Percentiles rank a stretch among this genome's conserved stretches.
These are phyloP conservation scores for Notoglanidium macrostoma DNA, from an alignment of 2,797 vertebrate species.

Conservation along the genomic window DNA sequence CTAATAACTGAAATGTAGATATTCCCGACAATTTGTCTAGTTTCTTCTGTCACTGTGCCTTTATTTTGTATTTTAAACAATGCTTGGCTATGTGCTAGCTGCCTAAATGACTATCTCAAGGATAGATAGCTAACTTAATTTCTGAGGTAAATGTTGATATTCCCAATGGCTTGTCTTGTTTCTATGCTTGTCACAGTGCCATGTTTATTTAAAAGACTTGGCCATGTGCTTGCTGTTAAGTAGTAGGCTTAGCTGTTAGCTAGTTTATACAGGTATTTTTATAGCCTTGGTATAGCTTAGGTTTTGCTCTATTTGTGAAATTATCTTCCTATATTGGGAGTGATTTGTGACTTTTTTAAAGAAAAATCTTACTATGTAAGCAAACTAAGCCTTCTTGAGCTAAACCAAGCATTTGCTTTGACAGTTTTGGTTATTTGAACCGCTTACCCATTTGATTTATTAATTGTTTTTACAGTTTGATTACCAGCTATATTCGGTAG, in stretches of 20 bases:
- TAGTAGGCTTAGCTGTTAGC: background rate
- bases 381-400: background rate
- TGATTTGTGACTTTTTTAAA: background rate
- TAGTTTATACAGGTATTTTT: background rate
- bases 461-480: background rate
- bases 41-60: background rate
- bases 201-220: background rate
- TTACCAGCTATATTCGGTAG: background rate
- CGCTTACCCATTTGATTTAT: background rate
- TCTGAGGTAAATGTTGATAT: background rate
- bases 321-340: background rate
- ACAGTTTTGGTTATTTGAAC: background rate
- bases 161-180: background rate
- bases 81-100: background rate
- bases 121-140: background rate
- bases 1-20: background rate
- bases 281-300: background rate
- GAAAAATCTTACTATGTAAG: background rate
- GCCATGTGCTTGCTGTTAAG: background rate
- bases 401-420: background rate
- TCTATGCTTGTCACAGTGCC: background rate
- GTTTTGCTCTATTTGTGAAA: background rate
- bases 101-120: background rate
- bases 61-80: background rate
- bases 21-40: background rate